phyloP scores from a whole-genome alignment of 2,888 invertebrate genomes.

The Lithophane ornitopus region DNA sequence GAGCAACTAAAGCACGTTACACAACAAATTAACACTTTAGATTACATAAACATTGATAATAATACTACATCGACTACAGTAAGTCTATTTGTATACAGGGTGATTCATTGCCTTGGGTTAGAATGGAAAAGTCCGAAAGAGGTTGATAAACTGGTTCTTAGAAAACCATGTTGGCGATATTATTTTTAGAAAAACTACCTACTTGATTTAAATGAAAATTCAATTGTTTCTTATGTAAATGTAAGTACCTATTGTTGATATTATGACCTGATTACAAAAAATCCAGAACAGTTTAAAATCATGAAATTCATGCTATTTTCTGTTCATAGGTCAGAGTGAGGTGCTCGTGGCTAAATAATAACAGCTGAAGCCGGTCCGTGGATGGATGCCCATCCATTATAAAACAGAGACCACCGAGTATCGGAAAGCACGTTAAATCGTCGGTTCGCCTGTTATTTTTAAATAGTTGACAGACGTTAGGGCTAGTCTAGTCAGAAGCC shows the following conservation, averaged over 20 bases:
- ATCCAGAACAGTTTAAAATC: not conserved
- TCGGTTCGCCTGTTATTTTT: no score
- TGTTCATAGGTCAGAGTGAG: not conserved
- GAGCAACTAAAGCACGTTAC: constrained; percentile 32
- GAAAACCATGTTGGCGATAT: not conserved
- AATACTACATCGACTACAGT: constrained; percentile 1
- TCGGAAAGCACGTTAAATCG: no score
- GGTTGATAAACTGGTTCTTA: not conserved
- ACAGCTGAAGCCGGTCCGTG: no score
- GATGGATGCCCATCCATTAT: no score
- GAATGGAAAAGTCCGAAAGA: no score
- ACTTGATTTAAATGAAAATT: not conserved
- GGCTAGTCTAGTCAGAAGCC: no score
- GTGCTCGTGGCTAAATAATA: no score
- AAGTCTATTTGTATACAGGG: not conserved
- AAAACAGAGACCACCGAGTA: no score
- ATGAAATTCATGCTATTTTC: not conserved
- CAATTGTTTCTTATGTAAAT: not conserved
- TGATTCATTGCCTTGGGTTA: not conserved
- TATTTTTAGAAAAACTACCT: not conserved
- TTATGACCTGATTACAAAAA: not conserved
- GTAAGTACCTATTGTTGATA: no score
- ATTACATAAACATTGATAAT: constrained; percentile 35
- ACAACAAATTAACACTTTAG: constrained; percentile 26
- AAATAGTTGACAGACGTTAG: no score